phyloP scores from a whole-genome alignment of 2,888 invertebrate genomes.

The Temnothorax rugatulus region DNA sequence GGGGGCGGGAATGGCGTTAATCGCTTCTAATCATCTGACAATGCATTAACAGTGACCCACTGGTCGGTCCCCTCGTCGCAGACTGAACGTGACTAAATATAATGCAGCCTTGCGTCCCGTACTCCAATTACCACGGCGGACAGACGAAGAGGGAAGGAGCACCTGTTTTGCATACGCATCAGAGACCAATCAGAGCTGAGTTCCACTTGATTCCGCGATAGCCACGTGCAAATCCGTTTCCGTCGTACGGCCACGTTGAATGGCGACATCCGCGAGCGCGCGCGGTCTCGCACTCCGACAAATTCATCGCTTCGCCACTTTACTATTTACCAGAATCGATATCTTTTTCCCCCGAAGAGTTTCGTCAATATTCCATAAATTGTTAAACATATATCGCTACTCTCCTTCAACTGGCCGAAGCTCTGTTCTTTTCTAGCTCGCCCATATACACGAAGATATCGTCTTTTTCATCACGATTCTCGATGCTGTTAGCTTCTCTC shows the following conservation, averaged over 20 bases:
- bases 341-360: not conserved
- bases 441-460: too few relatives aligned
- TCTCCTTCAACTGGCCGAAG: not conserved
- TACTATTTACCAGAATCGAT: not conserved
- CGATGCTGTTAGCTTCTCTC: not conserved
- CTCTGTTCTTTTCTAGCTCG: not conserved
- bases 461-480: not conserved
- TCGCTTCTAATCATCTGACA: conserved; percentile 83
- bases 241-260: conserved; percentile 67
- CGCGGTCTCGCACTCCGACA: conserved; percentile 37
- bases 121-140: conserved; percentile 82
- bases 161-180: conserved; percentile 84
- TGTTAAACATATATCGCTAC: not conserved
- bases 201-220: conserved; percentile 79
- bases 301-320: conserved; percentile 13
- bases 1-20: conserved; percentile 75
- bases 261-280: conserved; percentile 69
- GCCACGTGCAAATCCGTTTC: conserved; percentile 78
- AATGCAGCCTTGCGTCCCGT: conserved; percentile 83
- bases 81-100: conserved; percentile 75
- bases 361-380: not conserved
- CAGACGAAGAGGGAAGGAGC: conserved; percentile 76
- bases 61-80: conserved; percentile 80
- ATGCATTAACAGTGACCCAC: conserved; percentile 85
- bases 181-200: conserved; percentile 82